These are phyloP conservation scores for Patella ulyssiponensis DNA, from an alignment of 2,888 invertebrate genomes.

Conservation along the genomic window DNA sequence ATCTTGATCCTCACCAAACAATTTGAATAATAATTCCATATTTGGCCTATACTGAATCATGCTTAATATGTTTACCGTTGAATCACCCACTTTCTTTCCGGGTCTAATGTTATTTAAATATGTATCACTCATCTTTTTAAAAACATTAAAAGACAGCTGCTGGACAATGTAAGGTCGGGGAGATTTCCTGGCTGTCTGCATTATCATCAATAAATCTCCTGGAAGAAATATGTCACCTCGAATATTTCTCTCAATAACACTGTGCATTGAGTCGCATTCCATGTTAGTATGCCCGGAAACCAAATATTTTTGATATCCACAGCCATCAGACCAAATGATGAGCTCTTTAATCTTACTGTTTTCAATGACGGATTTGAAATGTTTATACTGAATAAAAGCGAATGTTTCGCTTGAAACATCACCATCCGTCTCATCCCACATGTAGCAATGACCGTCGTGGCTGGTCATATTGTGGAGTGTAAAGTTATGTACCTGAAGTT, in stretches of 20 bases:
- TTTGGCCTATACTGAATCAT: neutral
- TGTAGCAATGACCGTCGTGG: neutral
- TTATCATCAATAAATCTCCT: neutral
- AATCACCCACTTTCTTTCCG: neutral
- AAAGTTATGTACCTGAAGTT: conserved; percentile 1
- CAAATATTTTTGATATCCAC: neutral
- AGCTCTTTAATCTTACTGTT: neutral
- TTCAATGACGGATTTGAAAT: neutral
- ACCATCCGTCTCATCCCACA: conserved; percentile 1
- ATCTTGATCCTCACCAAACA: neutral
- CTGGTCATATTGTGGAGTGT: conserved; percentile 8
- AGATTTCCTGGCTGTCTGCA: no score
- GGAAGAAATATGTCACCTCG: neutral
- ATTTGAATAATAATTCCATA: neutral
- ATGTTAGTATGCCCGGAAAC: no score
- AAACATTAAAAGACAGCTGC: neutral
- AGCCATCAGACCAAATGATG: conserved; percentile 3
- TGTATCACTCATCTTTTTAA: neutral
- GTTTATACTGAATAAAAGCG: neutral
- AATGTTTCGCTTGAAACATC: neutral
- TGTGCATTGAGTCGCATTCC: neutral
- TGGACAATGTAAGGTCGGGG: neutral
- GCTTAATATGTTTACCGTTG: neutral
- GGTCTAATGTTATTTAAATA: neutral
- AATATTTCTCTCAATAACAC: neutral